Conservation (phyloP, 1,140 invertebrate genomes). For the Campodea augens region DNA sequence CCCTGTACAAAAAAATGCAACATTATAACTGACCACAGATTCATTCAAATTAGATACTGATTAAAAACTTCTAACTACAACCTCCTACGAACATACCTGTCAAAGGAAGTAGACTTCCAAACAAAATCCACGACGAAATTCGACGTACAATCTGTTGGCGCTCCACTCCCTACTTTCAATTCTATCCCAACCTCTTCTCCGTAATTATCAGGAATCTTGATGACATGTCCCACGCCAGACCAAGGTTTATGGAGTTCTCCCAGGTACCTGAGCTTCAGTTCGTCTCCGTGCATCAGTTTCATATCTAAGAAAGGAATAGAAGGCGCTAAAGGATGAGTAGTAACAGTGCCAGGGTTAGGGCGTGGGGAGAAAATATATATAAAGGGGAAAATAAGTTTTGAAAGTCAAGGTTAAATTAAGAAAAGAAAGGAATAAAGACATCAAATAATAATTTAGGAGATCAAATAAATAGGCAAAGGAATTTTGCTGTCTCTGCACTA, state of each 20-base stretch:
- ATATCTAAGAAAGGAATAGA: slow-evolving; percentile 41
- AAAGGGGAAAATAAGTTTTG: not conserved
- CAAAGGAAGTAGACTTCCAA: slow-evolving; percentile 98
- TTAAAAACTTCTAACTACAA: too few species aligned
- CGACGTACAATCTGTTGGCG: slow-evolving; percentile 75
- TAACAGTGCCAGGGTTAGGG: slow-evolving; percentile 8
- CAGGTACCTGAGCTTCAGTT: slow-evolving; percentile 79
- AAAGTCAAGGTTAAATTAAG: slow-evolving; percentile 2
- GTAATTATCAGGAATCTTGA: slow-evolving; percentile 98
- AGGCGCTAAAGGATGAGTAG: not conserved
- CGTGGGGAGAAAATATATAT: not conserved
- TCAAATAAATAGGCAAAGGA: too few species aligned
- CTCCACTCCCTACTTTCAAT: slow-evolving; percentile 72
- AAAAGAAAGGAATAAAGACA: not conserved
- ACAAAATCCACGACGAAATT: slow-evolving; percentile 99
- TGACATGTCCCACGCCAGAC: slow-evolving; percentile 87
- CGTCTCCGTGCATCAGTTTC: slow-evolving; percentile 99
- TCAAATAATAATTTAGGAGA: too few species aligned
- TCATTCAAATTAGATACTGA: too few species aligned
- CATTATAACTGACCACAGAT: too few species aligned
- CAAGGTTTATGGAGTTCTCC: slow-evolving; percentile 85
- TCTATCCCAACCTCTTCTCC: slow-evolving; percentile 97
- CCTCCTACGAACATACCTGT: slow-evolving; percentile 62
- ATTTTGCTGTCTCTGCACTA: too few species aligned
- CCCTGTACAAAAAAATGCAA: too few species aligned